Evolutionary conservation across 2,797 vertebrate genomes (phyloP).

Genomic region (Sebastes matsubarae): DNA sequence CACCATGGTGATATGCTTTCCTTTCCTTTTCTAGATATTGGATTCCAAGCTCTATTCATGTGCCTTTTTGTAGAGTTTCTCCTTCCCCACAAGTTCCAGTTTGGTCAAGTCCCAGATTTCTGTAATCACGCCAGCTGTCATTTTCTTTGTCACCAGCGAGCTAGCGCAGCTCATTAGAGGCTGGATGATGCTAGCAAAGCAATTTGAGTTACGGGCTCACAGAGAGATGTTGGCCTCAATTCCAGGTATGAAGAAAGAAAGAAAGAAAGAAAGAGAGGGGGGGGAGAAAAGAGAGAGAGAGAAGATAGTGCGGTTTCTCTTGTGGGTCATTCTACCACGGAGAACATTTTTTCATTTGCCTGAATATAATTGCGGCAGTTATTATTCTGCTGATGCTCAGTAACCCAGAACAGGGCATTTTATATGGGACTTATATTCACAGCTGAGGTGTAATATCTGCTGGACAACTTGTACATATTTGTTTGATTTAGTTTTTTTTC

Average conservation of each 20-base stretch:
- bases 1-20: neutral
- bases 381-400: conserved; percentile 47
- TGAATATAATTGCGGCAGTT: conserved; percentile 49
- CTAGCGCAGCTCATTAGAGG: conserved; percentile 54
- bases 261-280: neutral
- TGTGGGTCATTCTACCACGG: conserved; percentile 8
- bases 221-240: conserved; percentile 23
- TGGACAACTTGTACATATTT: conserved; percentile 14
- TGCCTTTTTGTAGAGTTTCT: conserved; percentile 4
- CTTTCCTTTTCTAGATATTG: neutral
- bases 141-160: conserved; percentile 43
- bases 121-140: conserved; percentile 49
- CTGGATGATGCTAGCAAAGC: conserved; percentile 38
- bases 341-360: conserved; percentile 54
- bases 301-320: neutral
- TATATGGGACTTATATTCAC: conserved; percentile 27
- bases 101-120: conserved; percentile 46
- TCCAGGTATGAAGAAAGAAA: conserved; percentile 15
- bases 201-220: conserved; percentile 14
- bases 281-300: neutral
- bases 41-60: neutral
- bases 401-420: conserved; percentile 35
- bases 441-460: conserved; percentile 22
- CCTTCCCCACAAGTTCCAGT: conserved; percentile 19
- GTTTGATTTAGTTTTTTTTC: neutral